These are phyloP conservation scores for Ceratina calcarata DNA, from an alignment of 1,140 invertebrate species.

Conservation along the genomic window DNA sequence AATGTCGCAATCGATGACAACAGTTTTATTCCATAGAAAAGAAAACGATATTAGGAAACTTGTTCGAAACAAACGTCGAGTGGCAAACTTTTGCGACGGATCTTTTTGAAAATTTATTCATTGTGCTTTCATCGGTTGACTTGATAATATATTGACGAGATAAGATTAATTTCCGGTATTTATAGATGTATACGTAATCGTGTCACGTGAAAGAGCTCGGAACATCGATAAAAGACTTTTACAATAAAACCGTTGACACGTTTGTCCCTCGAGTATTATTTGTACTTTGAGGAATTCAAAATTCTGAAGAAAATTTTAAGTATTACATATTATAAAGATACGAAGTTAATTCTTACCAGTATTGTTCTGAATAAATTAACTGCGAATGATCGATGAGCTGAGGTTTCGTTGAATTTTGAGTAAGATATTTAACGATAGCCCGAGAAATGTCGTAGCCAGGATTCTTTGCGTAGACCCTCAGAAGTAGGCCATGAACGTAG, in stretches of 20 bases:
- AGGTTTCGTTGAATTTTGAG: not conserved
- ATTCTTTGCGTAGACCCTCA: conserved; percentile 2
- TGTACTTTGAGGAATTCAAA: not conserved
- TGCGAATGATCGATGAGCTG: not conserved
- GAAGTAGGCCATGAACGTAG: conserved; percentile 45
- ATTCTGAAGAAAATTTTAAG: not conserved
- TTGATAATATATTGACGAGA: not conserved
- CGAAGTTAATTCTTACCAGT: no score
- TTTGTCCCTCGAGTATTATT: no score
- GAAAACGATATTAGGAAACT: not conserved
- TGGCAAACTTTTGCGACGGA: not conserved
- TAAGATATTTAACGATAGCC: not conserved
- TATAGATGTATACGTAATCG: conserved; percentile 6
- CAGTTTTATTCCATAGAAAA: not conserved
- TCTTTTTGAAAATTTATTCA: not conserved
- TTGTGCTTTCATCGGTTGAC: not conserved
- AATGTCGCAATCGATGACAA: conserved; percentile 7
- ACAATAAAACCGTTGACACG: not conserved
- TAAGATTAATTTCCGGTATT: conserved; percentile 43
- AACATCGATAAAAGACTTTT: not conserved
- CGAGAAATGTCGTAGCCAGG: not conserved
- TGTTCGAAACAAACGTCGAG: not conserved
- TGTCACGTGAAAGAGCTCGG: not conserved
- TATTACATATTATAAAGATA: not conserved
- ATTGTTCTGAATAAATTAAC: not conserved